phyloP scores from a whole-genome alignment of 2,113 vertebrate species.

The Litocranius walleri region DNA sequence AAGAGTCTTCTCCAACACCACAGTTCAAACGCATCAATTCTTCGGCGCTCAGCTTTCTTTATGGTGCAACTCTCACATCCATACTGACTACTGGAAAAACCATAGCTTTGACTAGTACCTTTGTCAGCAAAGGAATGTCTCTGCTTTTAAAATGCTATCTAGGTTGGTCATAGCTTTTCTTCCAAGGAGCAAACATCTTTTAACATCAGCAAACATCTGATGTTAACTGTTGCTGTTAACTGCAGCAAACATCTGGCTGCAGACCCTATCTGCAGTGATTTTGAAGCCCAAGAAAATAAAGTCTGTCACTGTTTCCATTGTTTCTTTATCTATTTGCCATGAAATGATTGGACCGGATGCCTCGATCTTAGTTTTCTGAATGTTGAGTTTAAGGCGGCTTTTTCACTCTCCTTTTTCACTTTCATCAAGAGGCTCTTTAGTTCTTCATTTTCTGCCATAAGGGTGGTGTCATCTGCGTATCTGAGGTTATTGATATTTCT shows the following conservation, averaged over 20 bases:
- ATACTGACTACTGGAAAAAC: not conserved
- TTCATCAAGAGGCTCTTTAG: not conserved
- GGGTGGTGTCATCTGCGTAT: not conserved
- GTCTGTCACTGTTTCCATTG: not conserved
- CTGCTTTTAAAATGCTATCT: not conserved
- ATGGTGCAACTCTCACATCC: too few species aligned
- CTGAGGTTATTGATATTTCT: not conserved
- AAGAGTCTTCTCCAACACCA: too few species aligned
- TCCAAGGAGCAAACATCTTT: not conserved
- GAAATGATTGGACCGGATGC: not conserved
- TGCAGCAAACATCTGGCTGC: not conserved
- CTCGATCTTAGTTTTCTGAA: not conserved
- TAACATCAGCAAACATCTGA: not conserved
- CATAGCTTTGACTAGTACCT: not conserved
- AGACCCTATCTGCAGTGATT: not conserved
- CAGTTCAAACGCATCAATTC: too few species aligned
- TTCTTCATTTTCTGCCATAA: not conserved
- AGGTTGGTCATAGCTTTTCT: not conserved
- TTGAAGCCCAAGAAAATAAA: not conserved
- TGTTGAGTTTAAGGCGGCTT: not conserved
- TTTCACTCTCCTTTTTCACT: not conserved
- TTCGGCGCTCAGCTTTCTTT: too few species aligned
- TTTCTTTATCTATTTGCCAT: not conserved
- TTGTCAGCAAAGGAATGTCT: not conserved
- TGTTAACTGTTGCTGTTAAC: too few species aligned